Evolutionary conservation across 2,113 vertebrate genomes (phyloP), one percentile per base, ranked within the genome.

Genomic region (Proteles cristata): DNA sequence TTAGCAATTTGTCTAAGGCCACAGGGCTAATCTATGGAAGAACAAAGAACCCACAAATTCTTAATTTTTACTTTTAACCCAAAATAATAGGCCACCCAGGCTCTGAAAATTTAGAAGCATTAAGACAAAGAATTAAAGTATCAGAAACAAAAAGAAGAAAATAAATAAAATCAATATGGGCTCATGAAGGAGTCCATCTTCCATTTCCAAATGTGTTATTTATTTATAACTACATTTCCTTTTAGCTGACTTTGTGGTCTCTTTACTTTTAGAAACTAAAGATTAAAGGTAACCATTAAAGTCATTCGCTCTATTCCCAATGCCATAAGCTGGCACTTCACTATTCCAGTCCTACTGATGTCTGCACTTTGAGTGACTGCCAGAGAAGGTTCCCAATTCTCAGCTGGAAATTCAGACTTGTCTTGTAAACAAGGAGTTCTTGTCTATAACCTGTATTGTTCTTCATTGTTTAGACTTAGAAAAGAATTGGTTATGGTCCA

Each of bases 121-220:
- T 84, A 95, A 66, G 5, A 77, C 21, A 79, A 91, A 8, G 71
- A 97, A 87, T 87, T 45, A 94, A 85, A 89, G 33, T 85, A 77
- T 55, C 55, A 96, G 45, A 45, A 94, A 87, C n/a, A 31, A 80
- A 88, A 88, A 53, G 55, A 94, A 87, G 94, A 92, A 31, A 87
- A 88, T 88, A 55, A 94, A 82, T 63, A 79, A 66, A 96, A 71
- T 89, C 58, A 90, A 2, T 23, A 50, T 63, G 68, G 10, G 8
- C 63, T 58, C 50, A 80, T 16, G 21, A 48, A 89, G 35, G n/a
- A 85, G 19, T 6, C 12, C 23, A 16, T 71, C 65, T 92, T 89
- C 33, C 4, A 15, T 74, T 79, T 45, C 10, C 1, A 80, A 90
- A 7, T 31, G 50, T 11, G 25, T 63, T 90, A 58, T 83, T 50